These are phyloP conservation scores for Clivina fossor DNA, from an alignment of 2,888 invertebrate species.

Conservation along the genomic window DNA sequence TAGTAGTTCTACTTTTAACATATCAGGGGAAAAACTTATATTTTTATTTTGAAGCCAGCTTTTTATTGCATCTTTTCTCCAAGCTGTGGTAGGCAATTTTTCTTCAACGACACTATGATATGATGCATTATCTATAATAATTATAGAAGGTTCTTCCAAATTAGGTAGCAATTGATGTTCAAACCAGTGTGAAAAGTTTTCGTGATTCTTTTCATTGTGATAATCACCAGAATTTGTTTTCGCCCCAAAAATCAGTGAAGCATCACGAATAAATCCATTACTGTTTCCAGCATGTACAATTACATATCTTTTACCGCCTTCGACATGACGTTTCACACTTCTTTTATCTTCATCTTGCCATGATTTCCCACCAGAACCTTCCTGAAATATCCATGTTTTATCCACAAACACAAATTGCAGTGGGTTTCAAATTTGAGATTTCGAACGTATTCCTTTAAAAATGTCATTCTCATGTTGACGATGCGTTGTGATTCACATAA, in stretches of 20 bases:
- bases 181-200: neutral
- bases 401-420: too few species aligned
- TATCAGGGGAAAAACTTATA: too few species aligned
- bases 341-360: neutral
- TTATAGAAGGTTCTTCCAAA: neutral
- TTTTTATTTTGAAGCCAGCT: too few species aligned
- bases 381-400: too few species aligned
- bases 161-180: neutral
- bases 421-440: too few species aligned
- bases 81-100: neutral
- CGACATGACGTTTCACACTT: neutral
- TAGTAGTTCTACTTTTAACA: too few species aligned
- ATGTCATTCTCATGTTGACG: too few species aligned
- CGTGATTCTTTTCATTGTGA: neutral
- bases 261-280: neutral
- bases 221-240: neutral
- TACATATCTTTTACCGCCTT: neutral
- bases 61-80: too few species aligned
- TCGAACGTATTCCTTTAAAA: too few species aligned
- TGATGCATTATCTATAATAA: neutral
- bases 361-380: too few species aligned
- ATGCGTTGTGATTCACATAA: too few species aligned
- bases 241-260: neutral
- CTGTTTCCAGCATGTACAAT: neutral
- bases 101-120: too few species aligned